Percentiles rank a stretch among this genome's conserved stretches.
Evolutionary conservation across 2,888 invertebrate species (phyloP).

Genomic region (Acrobeloides nanus): DNA sequence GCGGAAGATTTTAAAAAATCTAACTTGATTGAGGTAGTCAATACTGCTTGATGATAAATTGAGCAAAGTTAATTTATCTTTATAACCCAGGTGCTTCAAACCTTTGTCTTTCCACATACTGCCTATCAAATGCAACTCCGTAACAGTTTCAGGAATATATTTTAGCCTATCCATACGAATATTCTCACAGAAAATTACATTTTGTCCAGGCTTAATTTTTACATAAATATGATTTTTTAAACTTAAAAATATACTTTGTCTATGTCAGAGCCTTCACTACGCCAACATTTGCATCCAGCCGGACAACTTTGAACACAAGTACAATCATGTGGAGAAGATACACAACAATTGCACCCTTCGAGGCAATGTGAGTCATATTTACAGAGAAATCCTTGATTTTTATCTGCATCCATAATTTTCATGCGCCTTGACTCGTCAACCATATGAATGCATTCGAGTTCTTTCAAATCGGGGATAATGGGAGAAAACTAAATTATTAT

Average conservation of each 20-base stretch:
- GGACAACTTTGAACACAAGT: constrained; percentile 8
- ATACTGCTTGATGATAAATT: constrained; percentile 12
- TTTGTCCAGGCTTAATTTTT: constrained; percentile 7
- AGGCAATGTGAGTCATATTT: constrained; percentile 17
- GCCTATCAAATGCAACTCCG: constrained; percentile 13
- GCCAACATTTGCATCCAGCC: constrained; percentile 13
- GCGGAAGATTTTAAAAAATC: too few species aligned
- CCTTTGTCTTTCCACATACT: constrained; percentile 13
- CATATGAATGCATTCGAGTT: constrained; percentile 4
- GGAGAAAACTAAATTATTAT: too few species aligned
- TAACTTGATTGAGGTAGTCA: constrained; percentile 6
- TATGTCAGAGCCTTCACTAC: constrained; percentile 10
- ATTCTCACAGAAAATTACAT: constrained; percentile 13
- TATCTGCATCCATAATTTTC: constrained; percentile 9
- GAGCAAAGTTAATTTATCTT: constrained; percentile 7
- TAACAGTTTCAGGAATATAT: constrained; percentile 14
- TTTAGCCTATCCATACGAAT: constrained; percentile 14
- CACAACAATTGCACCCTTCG: constrained; percentile 14
- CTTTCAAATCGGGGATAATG: constrained; percentile 7
- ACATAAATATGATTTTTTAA: constrained; percentile 4
- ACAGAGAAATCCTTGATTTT: constrained; percentile 8
- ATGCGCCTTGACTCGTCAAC: constrained; percentile 5
- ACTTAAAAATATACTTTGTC: constrained; percentile 3
- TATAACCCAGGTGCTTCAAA: constrained; percentile 6
- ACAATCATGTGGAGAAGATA: not conserved